Evolutionary conservation across 2,888 invertebrate genomes (phyloP), one percentile per base, ranked within the genome.

Genomic region (Lochmaea crataegi): DNA sequence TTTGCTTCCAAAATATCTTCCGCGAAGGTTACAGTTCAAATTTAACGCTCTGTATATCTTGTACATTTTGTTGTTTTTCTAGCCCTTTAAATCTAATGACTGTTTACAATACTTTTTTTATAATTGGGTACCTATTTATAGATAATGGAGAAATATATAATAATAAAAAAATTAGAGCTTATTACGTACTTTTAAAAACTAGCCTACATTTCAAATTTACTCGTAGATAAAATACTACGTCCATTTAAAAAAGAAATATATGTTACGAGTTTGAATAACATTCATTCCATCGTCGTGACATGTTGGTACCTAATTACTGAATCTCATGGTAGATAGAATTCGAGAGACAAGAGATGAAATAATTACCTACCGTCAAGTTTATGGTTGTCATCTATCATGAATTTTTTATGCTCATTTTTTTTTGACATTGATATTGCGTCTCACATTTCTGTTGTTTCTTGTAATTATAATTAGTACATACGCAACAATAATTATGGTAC

Each of bases 361-460:
- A 67, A 66, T 66, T 66, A 66, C 57, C 56, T 66, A 66, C 57
- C 56, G 67, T 67, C 2, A 57, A 53, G 32, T 53, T 61, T 65
- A 65, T 32, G 32, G 51, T 51, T 51, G 65, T 38, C 65, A 51
- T 65, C 11, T 65, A 65, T 65, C 65, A 65, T 14, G 51, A 26
- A 26, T 45, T 51, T 65, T 51, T 48, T 51, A 53, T 18, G 9
- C 53, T 10, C 53, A 16, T 53, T 53, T 53, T 38, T n/a, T 53
- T 53, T 22, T 22, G 14, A 64, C 48, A 32, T 60, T 60, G 41
- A 41, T 41, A 61, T 61, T 16, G 10, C 10, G 61, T 41, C 61
- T 61, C 10, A 7, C 41, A n/a, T 61, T 60, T 45, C 11, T 53
- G 18, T 53, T 18, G 18, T 53, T 18, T 53, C 53, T 53, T 53